phyloP scores from a whole-genome alignment of 2,888 invertebrate genomes.

The Corbicula japonica region DNA sequence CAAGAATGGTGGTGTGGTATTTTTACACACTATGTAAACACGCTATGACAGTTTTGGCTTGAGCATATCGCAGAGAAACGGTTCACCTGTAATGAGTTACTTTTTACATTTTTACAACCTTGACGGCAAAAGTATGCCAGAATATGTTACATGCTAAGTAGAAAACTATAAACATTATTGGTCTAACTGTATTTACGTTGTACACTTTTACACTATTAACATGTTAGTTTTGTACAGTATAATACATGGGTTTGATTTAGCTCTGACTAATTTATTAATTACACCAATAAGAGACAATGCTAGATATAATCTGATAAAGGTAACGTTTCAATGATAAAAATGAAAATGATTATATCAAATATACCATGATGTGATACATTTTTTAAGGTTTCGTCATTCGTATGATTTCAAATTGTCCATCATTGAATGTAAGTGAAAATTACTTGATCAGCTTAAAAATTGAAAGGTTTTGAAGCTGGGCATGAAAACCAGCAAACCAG shows the following conservation, averaged over 20 bases:
- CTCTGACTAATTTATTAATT: not conserved
- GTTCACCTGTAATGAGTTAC: slow-evolving; percentile 4
- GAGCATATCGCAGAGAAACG: slow-evolving; percentile 12
- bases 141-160: slow-evolving; percentile 19
- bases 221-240: slow-evolving; percentile 22
- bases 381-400: not conserved
- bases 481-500: no score
- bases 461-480: no score
- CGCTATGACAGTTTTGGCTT: slow-evolving; percentile 5
- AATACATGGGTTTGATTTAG: slow-evolving; percentile 20
- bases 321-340: not conserved
- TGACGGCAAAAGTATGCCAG: slow-evolving; percentile 22
- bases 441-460: no score
- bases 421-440: no score
- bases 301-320: not conserved
- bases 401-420: no score
- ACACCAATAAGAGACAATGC: not conserved
- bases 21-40: slow-evolving; percentile 12
- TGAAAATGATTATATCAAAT: slow-evolving; percentile 16
- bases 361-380: not conserved
- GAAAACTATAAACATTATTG: slow-evolving; percentile 32
- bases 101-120: slow-evolving; percentile 47
- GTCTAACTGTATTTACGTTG: slow-evolving; percentile 11
- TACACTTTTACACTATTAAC: slow-evolving; percentile 30
- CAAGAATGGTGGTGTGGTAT: not conserved